phyloP scores from a whole-genome alignment of 2,888 invertebrate species.

The Lasioglossum zephyrum region DNA sequence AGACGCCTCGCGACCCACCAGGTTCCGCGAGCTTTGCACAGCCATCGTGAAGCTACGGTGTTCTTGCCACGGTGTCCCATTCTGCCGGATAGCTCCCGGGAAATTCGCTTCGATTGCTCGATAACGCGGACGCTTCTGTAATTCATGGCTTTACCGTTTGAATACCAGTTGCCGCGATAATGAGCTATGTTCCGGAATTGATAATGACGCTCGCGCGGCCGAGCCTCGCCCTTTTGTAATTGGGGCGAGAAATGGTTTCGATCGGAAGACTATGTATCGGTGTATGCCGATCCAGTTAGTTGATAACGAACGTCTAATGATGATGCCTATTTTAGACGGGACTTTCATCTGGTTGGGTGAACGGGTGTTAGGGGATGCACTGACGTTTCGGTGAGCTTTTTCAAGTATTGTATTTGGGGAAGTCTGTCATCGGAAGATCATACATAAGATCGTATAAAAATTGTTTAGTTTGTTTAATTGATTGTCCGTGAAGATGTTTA shows the following conservation, averaged over 20 bases:
- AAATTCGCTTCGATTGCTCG: neutral
- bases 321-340: neutral
- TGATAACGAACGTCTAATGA: neutral
- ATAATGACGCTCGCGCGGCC: neutral
- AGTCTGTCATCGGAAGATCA: accelerated
- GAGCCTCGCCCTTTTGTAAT: neutral
- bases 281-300: neutral
- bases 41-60: neutral
- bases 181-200: slow-evolving; percentile 10
- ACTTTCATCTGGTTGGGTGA: neutral
- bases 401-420: too few species aligned
- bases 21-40: neutral
- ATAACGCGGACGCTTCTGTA: neutral
- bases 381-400: too few species aligned
- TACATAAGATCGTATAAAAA: too few species aligned
- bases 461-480: too few species aligned
- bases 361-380: too few species aligned
- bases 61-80: neutral
- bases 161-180: neutral
- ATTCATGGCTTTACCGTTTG: neutral
- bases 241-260: neutral
- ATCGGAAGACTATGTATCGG: neutral
- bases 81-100: neutral
- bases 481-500: too few species aligned
- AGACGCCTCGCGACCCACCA: slow-evolving; percentile 11